Percentiles rank a stretch among this genome's conserved stretches.
These are phyloP conservation scores for Crotalus helleri DNA, from an alignment of 2,113 vertebrate species.

Conservation along the genomic window DNA sequence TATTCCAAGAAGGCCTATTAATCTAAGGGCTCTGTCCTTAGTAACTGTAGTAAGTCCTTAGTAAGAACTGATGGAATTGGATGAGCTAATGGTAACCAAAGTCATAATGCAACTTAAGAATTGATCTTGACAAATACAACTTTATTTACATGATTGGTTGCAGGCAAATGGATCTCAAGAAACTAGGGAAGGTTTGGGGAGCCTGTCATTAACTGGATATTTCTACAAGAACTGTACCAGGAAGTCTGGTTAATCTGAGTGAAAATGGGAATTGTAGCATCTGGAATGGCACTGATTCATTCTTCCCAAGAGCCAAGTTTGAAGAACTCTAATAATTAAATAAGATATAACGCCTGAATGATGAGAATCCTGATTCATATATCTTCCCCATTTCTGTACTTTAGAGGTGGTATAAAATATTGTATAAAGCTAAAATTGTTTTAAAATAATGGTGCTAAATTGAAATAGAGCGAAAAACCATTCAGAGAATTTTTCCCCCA, in stretches of 20 bases:
- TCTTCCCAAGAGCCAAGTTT: neutral
- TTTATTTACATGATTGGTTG: neutral
- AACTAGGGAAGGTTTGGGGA: neutral
- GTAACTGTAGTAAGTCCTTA: neutral
- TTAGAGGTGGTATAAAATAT: neutral
- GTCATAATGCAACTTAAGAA: neutral
- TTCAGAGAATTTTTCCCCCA: too few relatives aligned
- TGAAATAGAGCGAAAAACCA: neutral
- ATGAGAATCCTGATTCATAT: neutral
- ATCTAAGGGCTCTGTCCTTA: neutral
- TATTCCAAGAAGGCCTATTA: neutral
- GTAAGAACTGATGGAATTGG: neutral
- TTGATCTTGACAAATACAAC: neutral
- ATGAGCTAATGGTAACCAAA: neutral
- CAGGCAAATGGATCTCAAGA: neutral
- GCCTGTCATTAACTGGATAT: neutral
- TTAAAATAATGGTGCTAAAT: neutral
- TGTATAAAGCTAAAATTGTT: neutral
- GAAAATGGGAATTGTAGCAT: neutral
- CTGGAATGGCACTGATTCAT: neutral
- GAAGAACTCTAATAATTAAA: neutral
- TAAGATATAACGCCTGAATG: neutral
- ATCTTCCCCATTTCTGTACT: neutral
- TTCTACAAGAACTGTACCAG: neutral
- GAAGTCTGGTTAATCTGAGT: neutral